Percentiles rank a stretch among this genome's conserved stretches.
Evolutionary conservation across 1,140 invertebrate genomes (phyloP).

Genomic region (Pseudomyrmex dendroicus): DNA sequence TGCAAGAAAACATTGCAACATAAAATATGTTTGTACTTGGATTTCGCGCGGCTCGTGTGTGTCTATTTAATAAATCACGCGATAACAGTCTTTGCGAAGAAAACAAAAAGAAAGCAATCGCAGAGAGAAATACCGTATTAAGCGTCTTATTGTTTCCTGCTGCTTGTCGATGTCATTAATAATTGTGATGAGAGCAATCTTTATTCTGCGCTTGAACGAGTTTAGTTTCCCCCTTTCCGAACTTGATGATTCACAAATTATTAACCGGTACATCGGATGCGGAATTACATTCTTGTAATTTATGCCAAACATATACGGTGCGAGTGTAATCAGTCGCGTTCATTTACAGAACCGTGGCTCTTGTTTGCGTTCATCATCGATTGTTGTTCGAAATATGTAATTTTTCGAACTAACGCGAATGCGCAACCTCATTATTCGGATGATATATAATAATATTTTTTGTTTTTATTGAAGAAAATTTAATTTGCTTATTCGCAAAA

Average conservation of each 20-base stretch:
- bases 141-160: conserved; percentile 35
- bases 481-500: not conserved
- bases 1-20: not conserved
- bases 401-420: conserved; percentile 34
- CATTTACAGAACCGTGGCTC: conserved; percentile 41
- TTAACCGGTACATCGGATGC: not conserved
- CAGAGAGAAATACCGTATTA: conserved; percentile 24
- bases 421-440: conserved; percentile 28
- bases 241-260: conserved; percentile 46
- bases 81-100: not conserved
- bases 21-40: conserved; percentile 14
- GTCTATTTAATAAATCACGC: conserved; percentile 39
- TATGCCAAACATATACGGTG: not conserved
- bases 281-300: conserved; percentile 53
- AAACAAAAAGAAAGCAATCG: not conserved
- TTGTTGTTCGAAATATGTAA: conserved; percentile 44
- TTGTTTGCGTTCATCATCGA: conserved; percentile 49
- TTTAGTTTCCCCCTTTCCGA: not conserved
- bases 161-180: conserved; percentile 19
- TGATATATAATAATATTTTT: conserved; percentile 33
- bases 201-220: not conserved
- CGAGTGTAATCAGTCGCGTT: conserved; percentile 23
- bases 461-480: conserved; percentile 22
- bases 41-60: not conserved
- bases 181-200: conserved; percentile 9